phyloP scores from a whole-genome alignment of 2,888 invertebrate genomes.

The Blera fallax region DNA sequence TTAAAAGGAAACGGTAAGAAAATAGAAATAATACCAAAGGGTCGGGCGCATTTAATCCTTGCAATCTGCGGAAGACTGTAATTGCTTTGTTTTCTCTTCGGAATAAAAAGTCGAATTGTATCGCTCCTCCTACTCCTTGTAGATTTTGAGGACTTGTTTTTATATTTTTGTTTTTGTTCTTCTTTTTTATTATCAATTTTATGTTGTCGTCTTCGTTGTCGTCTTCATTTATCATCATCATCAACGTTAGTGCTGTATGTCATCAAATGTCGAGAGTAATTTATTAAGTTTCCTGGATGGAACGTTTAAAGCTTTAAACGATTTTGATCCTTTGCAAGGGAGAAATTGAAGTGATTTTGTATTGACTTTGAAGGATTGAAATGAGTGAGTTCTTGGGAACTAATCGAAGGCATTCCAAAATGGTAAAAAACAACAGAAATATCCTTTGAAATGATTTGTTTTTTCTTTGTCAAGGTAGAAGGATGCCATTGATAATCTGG shows the following conservation, averaged over 20 bases:
- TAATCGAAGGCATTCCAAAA: no score
- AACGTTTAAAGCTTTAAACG: background rate
- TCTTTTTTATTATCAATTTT: background rate
- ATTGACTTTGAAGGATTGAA: background rate
- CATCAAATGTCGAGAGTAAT: background rate
- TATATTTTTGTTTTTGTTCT: background rate
- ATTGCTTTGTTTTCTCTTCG: slow-evolving; percentile 20
- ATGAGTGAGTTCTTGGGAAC: no score
- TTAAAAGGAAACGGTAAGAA: slow-evolving; percentile 34
- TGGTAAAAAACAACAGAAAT: no score
- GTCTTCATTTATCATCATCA: background rate
- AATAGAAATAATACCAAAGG: background rate
- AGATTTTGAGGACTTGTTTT: background rate
- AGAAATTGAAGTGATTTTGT: background rate
- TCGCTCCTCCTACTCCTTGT: background rate
- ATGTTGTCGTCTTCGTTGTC: background rate
- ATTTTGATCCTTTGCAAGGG: background rate
- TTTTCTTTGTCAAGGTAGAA: no score
- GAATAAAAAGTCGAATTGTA: background rate
- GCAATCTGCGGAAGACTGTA: slow-evolving; percentile 28
- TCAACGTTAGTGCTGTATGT: background rate
- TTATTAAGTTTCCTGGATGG: background rate
- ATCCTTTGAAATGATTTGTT: no score
- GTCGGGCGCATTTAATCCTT: slow-evolving; percentile 32
- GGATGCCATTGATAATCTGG: no score